Base-by-base conservation (phyloP, 1,140 invertebrate species). In the Latrodectus geometricus region DNA sequence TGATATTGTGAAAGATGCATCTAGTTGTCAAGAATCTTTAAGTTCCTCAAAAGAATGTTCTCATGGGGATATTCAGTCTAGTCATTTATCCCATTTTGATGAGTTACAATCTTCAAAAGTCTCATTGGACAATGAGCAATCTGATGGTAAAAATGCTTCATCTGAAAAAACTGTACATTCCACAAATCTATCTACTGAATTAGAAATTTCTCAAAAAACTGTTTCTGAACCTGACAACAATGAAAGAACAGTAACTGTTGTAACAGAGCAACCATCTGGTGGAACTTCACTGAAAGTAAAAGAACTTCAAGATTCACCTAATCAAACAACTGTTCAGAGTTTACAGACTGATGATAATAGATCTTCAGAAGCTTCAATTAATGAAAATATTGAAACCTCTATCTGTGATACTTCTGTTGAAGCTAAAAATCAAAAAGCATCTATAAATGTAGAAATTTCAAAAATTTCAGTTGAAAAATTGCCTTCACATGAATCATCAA, bases 231-330 rank as follows among this genome's bases (percentile, higher is more conserved):
- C 7, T 23, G 20, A 61, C 54, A 61, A 61, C 11, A 61, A 61
- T 56, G 56, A 50, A 35, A 79, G 12, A 8, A 3, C 12, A 79
- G 17, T 21, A 49, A 20, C 23, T 50, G 9, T 79, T 49, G 50
- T 81, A 17, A 76, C 61, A 11, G 72, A 76, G 54, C 73, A 84
- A 54, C 61, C 82, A 3, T 84, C 72, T 23, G 50, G 9, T 68
- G 82, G 76, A 52, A 52, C 23, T 15, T 35, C 9, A 15, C 54
- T 50, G 61, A 15, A 15, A 21, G 15, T 23, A 21, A 78, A 66
- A 15, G 50, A 70, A 23, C 35, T n/a, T 15, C 21, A 48, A 70
- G 68, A 61, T 61, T 11, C 17, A 17, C 54, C 54, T 61, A 17
- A 61, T 14, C 21, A 9, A 49, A 49, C 21, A 12, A 9, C 4